A percentile compares a stretch with the other conserved stretches of the same genome.
Conservation (phyloP, 2,797 vertebrate genomes). For the Sebastes vulpes region DNA sequence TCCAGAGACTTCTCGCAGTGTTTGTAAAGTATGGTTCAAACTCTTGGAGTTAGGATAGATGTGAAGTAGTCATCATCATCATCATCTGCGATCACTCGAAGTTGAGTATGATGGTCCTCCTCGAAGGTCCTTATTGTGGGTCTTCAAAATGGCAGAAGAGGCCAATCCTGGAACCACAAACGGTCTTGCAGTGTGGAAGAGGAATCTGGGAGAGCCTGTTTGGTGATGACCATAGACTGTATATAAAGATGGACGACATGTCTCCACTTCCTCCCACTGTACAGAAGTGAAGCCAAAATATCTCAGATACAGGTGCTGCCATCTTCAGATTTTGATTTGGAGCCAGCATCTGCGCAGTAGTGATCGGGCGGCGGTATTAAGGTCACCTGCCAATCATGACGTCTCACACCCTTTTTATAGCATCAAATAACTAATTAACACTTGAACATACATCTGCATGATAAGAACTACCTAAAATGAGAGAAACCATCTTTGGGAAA, state of each 20-base stretch:
- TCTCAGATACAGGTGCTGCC: too few relatives aligned
- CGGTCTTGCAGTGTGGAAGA: not conserved
- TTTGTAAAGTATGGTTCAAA: slow-evolving; percentile 19
- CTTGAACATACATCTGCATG: too few relatives aligned
- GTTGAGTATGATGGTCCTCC: not conserved
- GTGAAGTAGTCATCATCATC: not conserved
- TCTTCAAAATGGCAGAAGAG: not conserved
- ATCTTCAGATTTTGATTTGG: too few relatives aligned
- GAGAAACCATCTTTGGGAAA: too few relatives aligned
- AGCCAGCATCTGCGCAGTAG: not conserved
- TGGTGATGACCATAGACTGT: not conserved
- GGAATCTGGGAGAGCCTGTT: too few relatives aligned
- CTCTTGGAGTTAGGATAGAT: not conserved
- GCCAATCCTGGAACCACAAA: not conserved
- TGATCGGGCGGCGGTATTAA: too few relatives aligned
- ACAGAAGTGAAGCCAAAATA: too few relatives aligned
- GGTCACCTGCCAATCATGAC: too few relatives aligned
- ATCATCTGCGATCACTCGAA: not conserved
- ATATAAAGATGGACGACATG: not conserved
- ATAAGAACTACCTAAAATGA: too few relatives aligned
- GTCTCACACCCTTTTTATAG: too few relatives aligned
- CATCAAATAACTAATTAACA: too few relatives aligned
- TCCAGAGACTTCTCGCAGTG: not conserved
- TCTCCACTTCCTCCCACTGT: not conserved
- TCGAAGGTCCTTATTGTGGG: not conserved